A percentile compares a stretch with the other conserved stretches of the same genome.
phyloP scores from a whole-genome alignment of 2,113 vertebrate genomes.

The Oncorhynchus keta region DNA sequence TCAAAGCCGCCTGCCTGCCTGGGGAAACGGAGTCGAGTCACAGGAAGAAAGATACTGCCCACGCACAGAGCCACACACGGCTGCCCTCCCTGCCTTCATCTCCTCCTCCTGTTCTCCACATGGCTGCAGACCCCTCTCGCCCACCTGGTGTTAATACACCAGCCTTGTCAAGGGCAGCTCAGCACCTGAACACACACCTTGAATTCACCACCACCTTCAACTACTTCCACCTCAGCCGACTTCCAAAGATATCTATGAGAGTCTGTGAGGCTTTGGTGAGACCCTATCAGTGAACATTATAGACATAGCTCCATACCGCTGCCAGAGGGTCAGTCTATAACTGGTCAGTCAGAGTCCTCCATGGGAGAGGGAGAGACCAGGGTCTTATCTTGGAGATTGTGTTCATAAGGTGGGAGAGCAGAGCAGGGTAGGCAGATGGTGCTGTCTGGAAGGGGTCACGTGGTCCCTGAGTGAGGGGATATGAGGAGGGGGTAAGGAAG shows the following conservation, averaged over 20 bases:
- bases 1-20: slow-evolving; percentile 48
- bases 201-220: slow-evolving; percentile 34
- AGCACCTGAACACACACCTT: slow-evolving; percentile 8
- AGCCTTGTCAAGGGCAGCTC: slow-evolving; percentile 29
- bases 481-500: neutral
- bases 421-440: slow-evolving; percentile 37
- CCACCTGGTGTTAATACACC: slow-evolving; percentile 18
- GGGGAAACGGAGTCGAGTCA: slow-evolving; percentile 37
- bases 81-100: slow-evolving; percentile 43
- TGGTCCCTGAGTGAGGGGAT: neutral
- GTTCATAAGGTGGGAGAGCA: slow-evolving; percentile 39
- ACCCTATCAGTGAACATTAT: neutral
- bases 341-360: neutral
- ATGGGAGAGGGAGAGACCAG: slow-evolving; percentile 13
- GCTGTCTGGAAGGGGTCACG: slow-evolving; percentile 10
- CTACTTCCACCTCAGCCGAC: slow-evolving; percentile 22
- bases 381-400: slow-evolving; percentile 25
- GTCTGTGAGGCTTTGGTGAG: neutral
- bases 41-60: slow-evolving; percentile 29
- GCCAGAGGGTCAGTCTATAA: too few relatives aligned
- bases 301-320: too few relatives aligned
- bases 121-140: slow-evolving; percentile 12
- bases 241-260: slow-evolving; percentile 23
- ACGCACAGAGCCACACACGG: slow-evolving; percentile 40
- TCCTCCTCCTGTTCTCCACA: slow-evolving; percentile 31